Percentiles rank a stretch among this genome's conserved stretches.
Conservation (phyloP, 2,888 invertebrate genomes). For the Chydorus sphaericus region DNA sequence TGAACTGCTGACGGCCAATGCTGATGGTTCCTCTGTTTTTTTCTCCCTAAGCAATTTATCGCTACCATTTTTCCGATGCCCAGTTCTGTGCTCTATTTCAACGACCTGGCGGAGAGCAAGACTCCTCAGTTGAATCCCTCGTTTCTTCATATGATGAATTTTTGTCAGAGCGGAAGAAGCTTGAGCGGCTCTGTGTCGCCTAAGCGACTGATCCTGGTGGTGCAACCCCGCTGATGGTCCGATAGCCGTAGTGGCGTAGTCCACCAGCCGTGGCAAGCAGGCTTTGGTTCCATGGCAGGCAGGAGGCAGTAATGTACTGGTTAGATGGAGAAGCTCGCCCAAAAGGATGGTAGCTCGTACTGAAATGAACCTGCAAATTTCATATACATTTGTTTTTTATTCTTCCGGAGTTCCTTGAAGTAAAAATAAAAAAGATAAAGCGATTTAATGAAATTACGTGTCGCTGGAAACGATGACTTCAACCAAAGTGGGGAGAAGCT, state of each 20-base stretch:
- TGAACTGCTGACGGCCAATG: too few relatives aligned
- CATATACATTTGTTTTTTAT: too few relatives aligned
- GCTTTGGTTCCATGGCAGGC: conserved; percentile 71
- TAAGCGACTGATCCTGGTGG: too few relatives aligned
- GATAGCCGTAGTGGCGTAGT: conserved; percentile 64
- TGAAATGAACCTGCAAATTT: too few relatives aligned
- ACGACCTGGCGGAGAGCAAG: conserved; percentile 62
- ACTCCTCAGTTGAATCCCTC: conserved; percentile 42
- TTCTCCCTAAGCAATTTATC: neutral
- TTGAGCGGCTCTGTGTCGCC: conserved; percentile 38
- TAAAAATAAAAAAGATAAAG: too few relatives aligned
- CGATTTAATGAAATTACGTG: too few relatives aligned
- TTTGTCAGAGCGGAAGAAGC: conserved; percentile 71
- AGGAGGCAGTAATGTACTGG: conserved; percentile 69
- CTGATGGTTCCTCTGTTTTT: conserved; percentile 5
- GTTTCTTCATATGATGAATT: conserved; percentile 28
- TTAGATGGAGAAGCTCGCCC: conserved; percentile 73
- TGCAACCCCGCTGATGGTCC: too few relatives aligned
- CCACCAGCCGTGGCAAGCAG: conserved; percentile 64
- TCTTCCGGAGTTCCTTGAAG: too few relatives aligned
- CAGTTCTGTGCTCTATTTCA: neutral
- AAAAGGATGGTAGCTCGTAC: conserved; percentile 68
- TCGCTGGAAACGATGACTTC: conserved; percentile 84
- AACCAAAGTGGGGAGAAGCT: conserved; percentile 71
- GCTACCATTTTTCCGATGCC: neutral